Conservation (phyloP, 2,888 invertebrate genomes). For the Leptinotarsa peninsularis region DNA sequence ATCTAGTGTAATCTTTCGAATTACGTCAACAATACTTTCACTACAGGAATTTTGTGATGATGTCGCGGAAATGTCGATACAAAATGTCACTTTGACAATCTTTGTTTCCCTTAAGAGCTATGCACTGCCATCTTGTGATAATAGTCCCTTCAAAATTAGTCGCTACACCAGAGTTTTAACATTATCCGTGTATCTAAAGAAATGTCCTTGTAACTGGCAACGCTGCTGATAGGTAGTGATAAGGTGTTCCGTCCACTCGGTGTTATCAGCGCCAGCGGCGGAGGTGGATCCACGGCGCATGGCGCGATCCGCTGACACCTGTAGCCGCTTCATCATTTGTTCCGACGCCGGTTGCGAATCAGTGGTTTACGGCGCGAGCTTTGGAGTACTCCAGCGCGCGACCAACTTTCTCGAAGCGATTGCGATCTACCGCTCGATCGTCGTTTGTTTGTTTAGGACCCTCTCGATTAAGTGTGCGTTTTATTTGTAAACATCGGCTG, state of each 20-base stretch:
- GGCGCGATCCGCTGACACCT: slow-evolving; percentile 23
- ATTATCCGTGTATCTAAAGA: too few species aligned
- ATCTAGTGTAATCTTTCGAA: too few species aligned
- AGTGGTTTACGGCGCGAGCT: slow-evolving; percentile 18
- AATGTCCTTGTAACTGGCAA: background rate
- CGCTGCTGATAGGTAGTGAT: background rate
- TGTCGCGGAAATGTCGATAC: too few species aligned
- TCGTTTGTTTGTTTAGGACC: background rate
- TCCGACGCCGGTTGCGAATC: slow-evolving; percentile 18
- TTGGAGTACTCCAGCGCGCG: slow-evolving; percentile 2
- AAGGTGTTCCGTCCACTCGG: background rate
- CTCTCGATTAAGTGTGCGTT: background rate
- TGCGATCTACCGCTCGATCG: background rate
- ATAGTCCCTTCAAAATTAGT: too few species aligned
- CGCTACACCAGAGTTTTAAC: too few species aligned
- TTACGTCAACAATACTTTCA: too few species aligned
- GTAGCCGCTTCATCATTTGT: slow-evolving; percentile 17
- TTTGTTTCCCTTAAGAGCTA: too few species aligned
- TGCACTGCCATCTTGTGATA: too few species aligned
- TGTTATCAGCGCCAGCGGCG: slow-evolving; percentile 9
- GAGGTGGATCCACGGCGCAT: background rate
- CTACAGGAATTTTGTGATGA: too few species aligned
- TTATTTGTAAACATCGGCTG: slow-evolving; percentile 2
- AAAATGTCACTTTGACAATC: too few species aligned
- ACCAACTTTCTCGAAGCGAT: background rate